A percentile compares a stretch with the other conserved stretches of the same genome.
phyloP scores from a whole-genome alignment of 92 coral and sea anemone species.

The Porites rus region DNA sequence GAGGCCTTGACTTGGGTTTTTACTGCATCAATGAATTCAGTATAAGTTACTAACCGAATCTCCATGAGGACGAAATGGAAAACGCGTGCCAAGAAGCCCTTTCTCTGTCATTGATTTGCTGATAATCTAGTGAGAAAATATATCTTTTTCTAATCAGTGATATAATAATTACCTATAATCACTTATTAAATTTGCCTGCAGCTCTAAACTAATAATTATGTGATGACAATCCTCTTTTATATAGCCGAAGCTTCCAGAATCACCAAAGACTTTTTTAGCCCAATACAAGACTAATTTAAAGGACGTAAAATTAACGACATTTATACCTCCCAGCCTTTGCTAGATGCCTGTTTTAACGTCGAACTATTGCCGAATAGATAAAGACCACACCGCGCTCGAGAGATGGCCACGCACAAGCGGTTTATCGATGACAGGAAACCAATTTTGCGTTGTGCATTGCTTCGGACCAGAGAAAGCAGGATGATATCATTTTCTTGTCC shows the following conservation, averaged over 20 bases:
- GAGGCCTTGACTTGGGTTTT: too few species aligned
- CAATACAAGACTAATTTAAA: too few species aligned
- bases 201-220: too few species aligned
- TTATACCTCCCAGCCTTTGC: constrained; percentile 66
- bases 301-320: neutral
- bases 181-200: too few species aligned
- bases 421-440: constrained; percentile 73
- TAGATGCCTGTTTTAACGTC: constrained; percentile 21
- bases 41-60: constrained; percentile 11
- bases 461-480: constrained; percentile 81
- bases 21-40: too few species aligned
- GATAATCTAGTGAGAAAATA: constrained; percentile 8
- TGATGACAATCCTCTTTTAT: too few species aligned
- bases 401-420: constrained; percentile 87
- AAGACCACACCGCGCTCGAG: constrained; percentile 85
- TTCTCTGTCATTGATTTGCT: constrained; percentile 6
- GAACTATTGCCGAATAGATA: constrained; percentile 74
- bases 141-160: neutral
- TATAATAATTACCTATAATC: too few species aligned
- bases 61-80: constrained; percentile 6
- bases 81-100: neutral
- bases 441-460: constrained; percentile 41
- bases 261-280: too few species aligned
- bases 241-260: too few species aligned
- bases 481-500: constrained; percentile 86